Percentiles rank a stretch among this genome's conserved stretches.
Evolutionary conservation across 2,888 invertebrate genomes (phyloP).

Genomic region (Luperina nickerlii): DNA sequence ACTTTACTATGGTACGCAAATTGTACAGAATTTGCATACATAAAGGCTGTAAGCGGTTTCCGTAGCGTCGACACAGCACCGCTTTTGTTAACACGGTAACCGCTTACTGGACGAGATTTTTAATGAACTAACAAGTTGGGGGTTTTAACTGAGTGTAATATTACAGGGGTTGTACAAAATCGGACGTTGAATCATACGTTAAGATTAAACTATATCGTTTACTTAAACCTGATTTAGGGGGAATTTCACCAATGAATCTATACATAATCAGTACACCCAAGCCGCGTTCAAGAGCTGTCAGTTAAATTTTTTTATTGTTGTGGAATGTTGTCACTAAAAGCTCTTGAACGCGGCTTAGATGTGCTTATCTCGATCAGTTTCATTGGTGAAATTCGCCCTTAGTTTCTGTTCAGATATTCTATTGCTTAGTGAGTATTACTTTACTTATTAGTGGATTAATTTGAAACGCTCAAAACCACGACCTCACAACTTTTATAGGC

Average conservation of each 20-base stretch:
- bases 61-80: constrained; percentile 47
- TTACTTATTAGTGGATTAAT: neutral
- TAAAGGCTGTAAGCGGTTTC: constrained; percentile 59
- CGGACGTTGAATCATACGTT: neutral
- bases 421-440: neutral
- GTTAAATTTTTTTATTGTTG: neutral
- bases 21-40: constrained; percentile 60
- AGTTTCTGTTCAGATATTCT: neutral
- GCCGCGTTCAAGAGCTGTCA: no score
- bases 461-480: neutral
- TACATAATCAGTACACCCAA: neutral
- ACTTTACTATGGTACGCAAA: constrained; percentile 58
- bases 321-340: neutral
- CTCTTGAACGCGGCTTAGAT: neutral
- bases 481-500: neutral
- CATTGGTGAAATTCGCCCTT: neutral
- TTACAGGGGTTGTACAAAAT: constrained; percentile 11
- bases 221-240: neutral
- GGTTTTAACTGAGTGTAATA: constrained; percentile 14
- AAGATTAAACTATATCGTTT: neutral
- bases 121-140: constrained; percentile 46
- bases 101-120: constrained; percentile 57
- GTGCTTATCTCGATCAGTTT: neutral
- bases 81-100: constrained; percentile 60
- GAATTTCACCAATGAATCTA: neutral